A percentile compares a stretch with the other conserved stretches of the same genome.
These are phyloP conservation scores for Cherax destructor DNA, from an alignment of 1,140 invertebrate species.

Conservation along the genomic window DNA sequence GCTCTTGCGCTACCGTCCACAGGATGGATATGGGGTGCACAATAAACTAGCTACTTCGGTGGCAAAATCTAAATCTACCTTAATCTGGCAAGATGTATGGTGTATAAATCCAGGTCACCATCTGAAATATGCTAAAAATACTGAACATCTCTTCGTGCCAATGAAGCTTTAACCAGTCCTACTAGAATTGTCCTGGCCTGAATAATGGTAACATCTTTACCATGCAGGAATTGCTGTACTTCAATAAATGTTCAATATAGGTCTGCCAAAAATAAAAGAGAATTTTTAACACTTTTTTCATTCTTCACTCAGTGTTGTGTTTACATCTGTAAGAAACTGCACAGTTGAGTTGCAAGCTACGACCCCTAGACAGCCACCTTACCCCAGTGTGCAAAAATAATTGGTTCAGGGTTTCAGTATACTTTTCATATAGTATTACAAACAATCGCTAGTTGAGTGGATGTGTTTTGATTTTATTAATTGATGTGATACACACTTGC, in stretches of 20 bases:
- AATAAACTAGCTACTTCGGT: too few relatives aligned
- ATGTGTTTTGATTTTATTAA: too few relatives aligned
- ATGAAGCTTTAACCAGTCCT: slow-evolving; percentile 54
- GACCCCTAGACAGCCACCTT: too few relatives aligned
- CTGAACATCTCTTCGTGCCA: slow-evolving; percentile 48
- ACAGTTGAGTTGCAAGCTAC: too few relatives aligned
- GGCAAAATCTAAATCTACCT: too few relatives aligned
- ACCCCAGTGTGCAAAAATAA: too few relatives aligned
- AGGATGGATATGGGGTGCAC: too few relatives aligned
- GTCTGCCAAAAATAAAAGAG: slow-evolving; percentile 53
- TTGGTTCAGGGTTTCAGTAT: too few relatives aligned
- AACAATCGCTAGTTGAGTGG: too few relatives aligned
- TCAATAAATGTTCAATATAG: slow-evolving; percentile 69
- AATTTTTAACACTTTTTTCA: slow-evolving; percentile 49
- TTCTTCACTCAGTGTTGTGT: slow-evolving; percentile 57
- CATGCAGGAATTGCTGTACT: slow-evolving; percentile 57
- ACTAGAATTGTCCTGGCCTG: slow-evolving; percentile 15
- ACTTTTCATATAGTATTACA: too few relatives aligned
- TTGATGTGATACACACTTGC: too few relatives aligned
- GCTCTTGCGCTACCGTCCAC: too few relatives aligned
- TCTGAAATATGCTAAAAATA: slow-evolving; percentile 31
- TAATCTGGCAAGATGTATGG: slow-evolving; percentile 43
- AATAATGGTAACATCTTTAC: slow-evolving; percentile 47
- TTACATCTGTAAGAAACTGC: not conserved
- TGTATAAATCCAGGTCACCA: slow-evolving; percentile 51